Conservation (phyloP, 2,113 vertebrate species). For the Chaetodon auriga region DNA sequence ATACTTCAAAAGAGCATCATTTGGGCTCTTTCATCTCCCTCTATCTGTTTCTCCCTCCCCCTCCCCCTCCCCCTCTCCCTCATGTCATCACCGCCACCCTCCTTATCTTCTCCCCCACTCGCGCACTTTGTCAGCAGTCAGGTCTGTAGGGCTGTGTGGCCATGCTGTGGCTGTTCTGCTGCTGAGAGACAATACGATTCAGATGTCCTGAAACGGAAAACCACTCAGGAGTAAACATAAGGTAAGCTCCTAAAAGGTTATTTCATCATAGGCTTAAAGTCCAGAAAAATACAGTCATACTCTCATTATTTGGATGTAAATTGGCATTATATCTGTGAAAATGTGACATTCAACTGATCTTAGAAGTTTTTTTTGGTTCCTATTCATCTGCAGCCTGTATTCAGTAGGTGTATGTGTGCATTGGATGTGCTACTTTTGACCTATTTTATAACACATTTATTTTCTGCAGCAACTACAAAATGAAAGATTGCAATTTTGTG, state of each 20-base stretch:
- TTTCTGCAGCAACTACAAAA: neutral
- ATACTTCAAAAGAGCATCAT: constrained; percentile 1
- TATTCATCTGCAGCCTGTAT: neutral
- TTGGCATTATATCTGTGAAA: neutral
- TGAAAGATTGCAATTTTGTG: neutral
- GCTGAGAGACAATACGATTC: neutral
- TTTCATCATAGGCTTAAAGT: neutral
- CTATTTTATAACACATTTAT: neutral
- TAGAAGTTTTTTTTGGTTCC: neutral
- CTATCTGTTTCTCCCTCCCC: neutral
- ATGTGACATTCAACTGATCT: neutral
- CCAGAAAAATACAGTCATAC: neutral
- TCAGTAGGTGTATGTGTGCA: neutral
- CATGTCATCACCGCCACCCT: constrained; percentile 34
- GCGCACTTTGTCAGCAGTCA: constrained; percentile 13
- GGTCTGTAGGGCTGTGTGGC: constrained; percentile 4
- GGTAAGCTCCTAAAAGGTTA: constrained; percentile 55
- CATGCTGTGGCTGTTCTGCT: constrained; percentile 12
- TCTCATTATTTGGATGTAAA: neutral
- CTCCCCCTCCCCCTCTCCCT: neutral
- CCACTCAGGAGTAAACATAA: neutral
- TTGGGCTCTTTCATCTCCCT: constrained; percentile 16
- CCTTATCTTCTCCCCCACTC: constrained; percentile 43
- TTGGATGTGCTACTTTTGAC: neutral
- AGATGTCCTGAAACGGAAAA: neutral